phyloP scores from a whole-genome alignment of 2,888 invertebrate genomes.

The Nycteola revayana region DNA sequence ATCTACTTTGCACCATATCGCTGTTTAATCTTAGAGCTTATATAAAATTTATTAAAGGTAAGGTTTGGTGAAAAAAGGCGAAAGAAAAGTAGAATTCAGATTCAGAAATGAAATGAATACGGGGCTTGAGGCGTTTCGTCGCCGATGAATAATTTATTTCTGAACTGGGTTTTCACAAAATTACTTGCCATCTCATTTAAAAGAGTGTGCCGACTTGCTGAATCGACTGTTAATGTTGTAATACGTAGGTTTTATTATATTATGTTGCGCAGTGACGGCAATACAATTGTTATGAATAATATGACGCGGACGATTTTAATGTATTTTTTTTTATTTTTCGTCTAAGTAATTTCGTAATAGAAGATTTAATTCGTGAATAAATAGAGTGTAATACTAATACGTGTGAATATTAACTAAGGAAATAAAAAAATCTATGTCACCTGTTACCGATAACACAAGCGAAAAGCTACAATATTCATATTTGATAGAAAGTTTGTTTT shows the following conservation, averaged over 20 bases:
- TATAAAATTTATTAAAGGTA: conserved; percentile 77
- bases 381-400: too few species aligned
- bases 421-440: too few species aligned
- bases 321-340: too few species aligned
- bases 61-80: conserved; percentile 65
- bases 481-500: too few species aligned
- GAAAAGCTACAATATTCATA: too few species aligned
- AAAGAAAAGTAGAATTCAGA: conserved; percentile 74
- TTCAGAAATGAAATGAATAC: conserved; percentile 81
- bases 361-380: too few species aligned
- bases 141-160: conserved; percentile 81
- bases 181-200: conserved; percentile 76
- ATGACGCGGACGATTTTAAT: too few species aligned
- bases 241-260: conserved; percentile 20
- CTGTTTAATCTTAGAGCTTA: conserved; percentile 71
- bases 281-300: too few species aligned
- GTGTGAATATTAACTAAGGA: too few species aligned
- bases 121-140: conserved; percentile 78
- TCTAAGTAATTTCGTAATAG: too few species aligned
- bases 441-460: too few species aligned
- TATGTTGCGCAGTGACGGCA: too few species aligned
- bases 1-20: conserved; percentile 34
- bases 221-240: conserved; percentile 53
- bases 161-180: conserved; percentile 76
- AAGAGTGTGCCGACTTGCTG: conserved; percentile 57